Base-by-base conservation (phyloP, 2,797 vertebrate genomes). In the Lithobates pipiens region DNA sequence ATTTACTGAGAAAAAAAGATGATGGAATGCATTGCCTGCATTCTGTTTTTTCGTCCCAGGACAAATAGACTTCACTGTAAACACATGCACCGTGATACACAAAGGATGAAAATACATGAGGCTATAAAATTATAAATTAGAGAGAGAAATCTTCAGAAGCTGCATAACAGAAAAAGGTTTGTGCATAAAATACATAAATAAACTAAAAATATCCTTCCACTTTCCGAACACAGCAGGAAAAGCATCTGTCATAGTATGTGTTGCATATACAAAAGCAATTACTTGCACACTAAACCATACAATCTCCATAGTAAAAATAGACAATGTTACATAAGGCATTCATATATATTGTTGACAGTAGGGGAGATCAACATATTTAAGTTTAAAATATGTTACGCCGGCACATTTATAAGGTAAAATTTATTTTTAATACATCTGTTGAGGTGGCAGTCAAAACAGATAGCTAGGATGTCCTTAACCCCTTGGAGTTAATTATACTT, bases 21-120 rank as follows among this genome's bases (percentile, higher is more conserved):
- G 70, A 85, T 79, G 54, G 73, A 80, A 77, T 74, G 42, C 67
- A 46, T 50, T 65, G 69, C 76, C 77, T 50, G 57, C 77, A 74
- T 85, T 74, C 76, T 73, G 83, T 80, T 79, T 80, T 73, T 79
- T 85, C 61, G 54, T 85, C 83, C 70, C 76, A 73, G 69, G 83
- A 85, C 76, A 79, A 85, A 85, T 85, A 65, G 69, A 42, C 76
- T 85, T 73, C 70, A 85, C 67, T 79, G 70, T 74, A 85, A 85
- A 80, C 83, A 85, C 83, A 85, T 65, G 76, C 69, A 72, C 50
- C 50, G 77, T 23, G 36, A 78, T 72, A 67, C 76, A 79, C 83
- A 84, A 61, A 84, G 74, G 74, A 84, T 77, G 23, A 71, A 42
- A 72, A 77, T 72, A 72, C 46, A n/a, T 25, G 54, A 72, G 76